Base-by-base conservation (phyloP, 2,113 vertebrate species). In the Mionectes macconnelli region DNA sequence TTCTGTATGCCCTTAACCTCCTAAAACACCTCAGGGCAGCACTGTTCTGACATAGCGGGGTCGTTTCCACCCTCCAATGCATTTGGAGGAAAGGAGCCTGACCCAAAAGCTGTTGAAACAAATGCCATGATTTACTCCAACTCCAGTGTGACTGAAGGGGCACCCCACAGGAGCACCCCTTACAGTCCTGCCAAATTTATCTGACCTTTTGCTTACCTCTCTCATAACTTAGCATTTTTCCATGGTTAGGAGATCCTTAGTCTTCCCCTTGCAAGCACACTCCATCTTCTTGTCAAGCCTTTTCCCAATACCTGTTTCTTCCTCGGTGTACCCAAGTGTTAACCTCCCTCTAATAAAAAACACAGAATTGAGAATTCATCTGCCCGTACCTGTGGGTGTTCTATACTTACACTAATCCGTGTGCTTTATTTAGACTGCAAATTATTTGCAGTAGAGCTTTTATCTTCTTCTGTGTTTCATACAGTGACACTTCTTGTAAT, bases 351-450 rank as follows among this genome's bases (percentile, higher is more conserved):
- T 57, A 20, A 35, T 14, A 21, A 86, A 73, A 73, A 6, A 2
- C 9, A 12, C 3, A 33, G 21, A 85, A 45, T 0, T 69, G 31
- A 62, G 57, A 68, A 62, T 86, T 84, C 55, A 77, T 35, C 27
- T 30, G 31, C 25, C 37, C 72, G n/a, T 23, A 6, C 1, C 0
- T 37, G 24, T 27, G 9, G 14, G 9, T 60, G 17, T 59, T 50
- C 31, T 37, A 33, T 53, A 60, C 15, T 77, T 6, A 4, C 14
- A 22, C 14, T 89, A 73, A 74, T 68, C 55, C 4, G 0, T 6
- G 6, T 69, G 25, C 23, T 88, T 93, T 70, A 70, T 74, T 90
- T 77, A 74, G 60, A 75, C 13, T 74, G 40, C 6, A 86, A 67
- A 62, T 84, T 70, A 59, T 60, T 67, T 81, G 35, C 18, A 76